phyloP scores from a whole-genome alignment of 2,113 vertebrate genomes.

The Phaethon lepturus region DNA sequence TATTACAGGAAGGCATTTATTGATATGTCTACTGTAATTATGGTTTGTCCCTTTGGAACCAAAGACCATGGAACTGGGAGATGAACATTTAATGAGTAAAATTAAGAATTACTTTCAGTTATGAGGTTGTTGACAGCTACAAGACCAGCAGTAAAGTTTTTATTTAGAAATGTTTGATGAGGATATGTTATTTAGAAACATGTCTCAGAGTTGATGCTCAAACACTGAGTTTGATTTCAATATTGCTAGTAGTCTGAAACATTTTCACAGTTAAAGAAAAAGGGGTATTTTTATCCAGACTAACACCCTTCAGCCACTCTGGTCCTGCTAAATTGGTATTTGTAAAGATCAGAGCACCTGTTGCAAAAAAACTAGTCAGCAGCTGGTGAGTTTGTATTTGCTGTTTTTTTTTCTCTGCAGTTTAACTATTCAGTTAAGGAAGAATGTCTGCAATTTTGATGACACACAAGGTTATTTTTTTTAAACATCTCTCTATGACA shows the following conservation, averaged over 20 bases:
- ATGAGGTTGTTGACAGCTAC: background rate
- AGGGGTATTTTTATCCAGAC: background rate
- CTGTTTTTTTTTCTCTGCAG: background rate
- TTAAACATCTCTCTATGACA: background rate
- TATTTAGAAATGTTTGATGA: background rate
- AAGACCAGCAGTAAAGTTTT: background rate
- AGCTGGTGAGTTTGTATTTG: conserved; percentile 15
- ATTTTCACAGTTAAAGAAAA: background rate
- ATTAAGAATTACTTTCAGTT: conserved; percentile 36
- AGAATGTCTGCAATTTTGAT: background rate
- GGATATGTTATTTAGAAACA: background rate
- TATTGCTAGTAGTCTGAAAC: background rate
- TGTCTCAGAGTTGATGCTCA: background rate
- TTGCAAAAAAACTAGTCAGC: background rate
- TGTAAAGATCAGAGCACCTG: background rate
- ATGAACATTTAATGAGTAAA: conserved; percentile 27
- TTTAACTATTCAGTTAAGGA: background rate
- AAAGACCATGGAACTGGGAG: background rate
- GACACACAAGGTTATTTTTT: background rate
- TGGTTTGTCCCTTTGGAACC: background rate
- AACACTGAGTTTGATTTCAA: background rate
- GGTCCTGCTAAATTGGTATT: background rate
- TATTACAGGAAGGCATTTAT: background rate
- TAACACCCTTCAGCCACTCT: background rate
- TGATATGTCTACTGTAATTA: conserved; percentile 8